These are phyloP conservation scores for Lanistes nyassanus DNA, from an alignment of 1,140 invertebrate species.

Conservation along the genomic window DNA sequence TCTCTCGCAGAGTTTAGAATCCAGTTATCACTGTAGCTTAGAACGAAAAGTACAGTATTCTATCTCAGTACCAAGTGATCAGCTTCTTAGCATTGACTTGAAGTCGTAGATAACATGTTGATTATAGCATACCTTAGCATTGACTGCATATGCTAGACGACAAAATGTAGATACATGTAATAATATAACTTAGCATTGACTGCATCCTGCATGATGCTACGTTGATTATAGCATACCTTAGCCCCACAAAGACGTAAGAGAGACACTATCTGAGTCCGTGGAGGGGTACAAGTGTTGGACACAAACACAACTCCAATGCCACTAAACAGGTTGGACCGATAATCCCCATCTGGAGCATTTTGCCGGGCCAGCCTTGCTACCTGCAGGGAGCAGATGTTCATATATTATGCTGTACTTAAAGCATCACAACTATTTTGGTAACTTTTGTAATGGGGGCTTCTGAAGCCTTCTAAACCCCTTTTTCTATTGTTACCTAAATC, in stretches of 20 bases:
- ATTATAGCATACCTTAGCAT: too few species aligned
- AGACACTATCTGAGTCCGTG: conserved; percentile 42
- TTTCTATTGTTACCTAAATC: too few species aligned
- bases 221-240: conserved; percentile 38
- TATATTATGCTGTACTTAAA: neutral
- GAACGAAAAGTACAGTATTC: too few species aligned
- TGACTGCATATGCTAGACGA: too few species aligned
- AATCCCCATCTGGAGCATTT: conserved; percentile 12
- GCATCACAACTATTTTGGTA: neutral
- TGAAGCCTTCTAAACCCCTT: too few species aligned
- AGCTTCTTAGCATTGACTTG: too few species aligned
- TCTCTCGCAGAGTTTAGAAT: too few species aligned
- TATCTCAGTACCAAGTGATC: too few species aligned
- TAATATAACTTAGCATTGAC: neutral
- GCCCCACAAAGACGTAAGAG: conserved; percentile 52
- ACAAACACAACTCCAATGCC: conserved; percentile 44
- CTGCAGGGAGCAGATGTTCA: conserved; percentile 23
- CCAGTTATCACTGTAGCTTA: too few species aligned
- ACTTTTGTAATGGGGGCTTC: conserved; percentile 14
- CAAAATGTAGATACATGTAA: too few species aligned
- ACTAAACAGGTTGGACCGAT: conserved; percentile 37
- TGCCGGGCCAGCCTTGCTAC: conserved; percentile 36
- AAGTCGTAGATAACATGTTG: too few species aligned
- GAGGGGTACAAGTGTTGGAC: conserved; percentile 43
- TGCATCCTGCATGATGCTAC: neutral